Evolutionary conservation across 2,888 invertebrate species (phyloP), one percentile per base, ranked within the genome.

Genomic region (Sussaba pulchella): DNA sequence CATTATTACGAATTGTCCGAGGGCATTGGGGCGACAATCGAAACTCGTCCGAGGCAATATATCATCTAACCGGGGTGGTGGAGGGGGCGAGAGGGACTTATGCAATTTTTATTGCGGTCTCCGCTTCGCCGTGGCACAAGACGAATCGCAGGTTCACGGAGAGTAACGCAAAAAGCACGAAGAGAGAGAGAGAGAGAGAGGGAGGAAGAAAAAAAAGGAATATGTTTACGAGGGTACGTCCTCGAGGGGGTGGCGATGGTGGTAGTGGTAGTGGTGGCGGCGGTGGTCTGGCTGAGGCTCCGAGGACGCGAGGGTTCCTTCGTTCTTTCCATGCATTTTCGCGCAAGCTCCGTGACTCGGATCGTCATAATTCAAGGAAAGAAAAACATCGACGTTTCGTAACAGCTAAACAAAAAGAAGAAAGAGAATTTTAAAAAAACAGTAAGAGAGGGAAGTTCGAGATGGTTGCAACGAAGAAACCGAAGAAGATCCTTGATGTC

Each of bases 81-180:
- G 31, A 6, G 31, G 6, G 31, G 31, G 31, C 4, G 31, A 6
- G 31, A 31, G 2, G 43, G 43, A 1, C 78, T 88, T 87, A 85
- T 74, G 88, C 83, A 86, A 89, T 83, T 88, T n/a, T 90, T 88
- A 89, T 84, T 87, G 88, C 87, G 84, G 84, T 84, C 84, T 83
- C 81, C 71, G 74, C 72, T 75, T 61, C 31, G 67, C n/a, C 47
- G 57, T 31, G 36, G 36, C 43, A 45, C 19, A 79, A 83, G 83
- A 83, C 82, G 86, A 83, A 82, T 85, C 84, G 85, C 59, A 73
- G 52, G 67, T 73, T 75, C 54, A 21, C 50, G 47, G 39, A 39
- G 67, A 12, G 52, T 21, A 72, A 36, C 36, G 50, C 54, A 24
- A 4, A 43, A 8, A 50, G 45, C 54, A 50, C 41, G 12, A 2